These are phyloP conservation scores for Corythoichthys intestinalis DNA, from an alignment of 2,113 vertebrate genomes.

Conservation along the genomic window DNA sequence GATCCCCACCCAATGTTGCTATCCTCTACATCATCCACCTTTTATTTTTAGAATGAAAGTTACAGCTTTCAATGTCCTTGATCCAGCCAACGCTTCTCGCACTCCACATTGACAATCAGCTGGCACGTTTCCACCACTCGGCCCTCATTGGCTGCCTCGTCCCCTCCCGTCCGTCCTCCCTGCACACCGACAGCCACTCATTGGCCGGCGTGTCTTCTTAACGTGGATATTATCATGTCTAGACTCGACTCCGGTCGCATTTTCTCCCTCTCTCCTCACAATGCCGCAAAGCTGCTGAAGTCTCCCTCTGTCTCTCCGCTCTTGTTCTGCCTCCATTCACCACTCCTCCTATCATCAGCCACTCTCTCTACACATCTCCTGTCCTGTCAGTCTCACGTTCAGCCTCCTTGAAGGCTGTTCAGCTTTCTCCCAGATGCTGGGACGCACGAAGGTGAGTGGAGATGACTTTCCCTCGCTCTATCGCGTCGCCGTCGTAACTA, in stretches of 20 bases:
- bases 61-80: conserved; percentile 61
- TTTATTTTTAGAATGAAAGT: conserved; percentile 3
- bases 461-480: conserved; percentile 26
- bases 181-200: conserved; percentile 47
- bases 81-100: conserved; percentile 49
- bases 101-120: conserved; percentile 22
- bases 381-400: conserved; percentile 29
- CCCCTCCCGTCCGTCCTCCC: conserved; percentile 28
- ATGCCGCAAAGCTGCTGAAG: conserved; percentile 61
- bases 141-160: conserved; percentile 41
- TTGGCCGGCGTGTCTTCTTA: conserved; percentile 47
- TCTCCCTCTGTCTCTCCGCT: conserved; percentile 26
- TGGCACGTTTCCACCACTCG: conserved; percentile 16
- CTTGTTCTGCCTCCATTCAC: conserved; percentile 28
- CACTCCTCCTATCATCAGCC: conserved; percentile 32
- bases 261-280: conserved; percentile 29
- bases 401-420: background rate
- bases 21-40: background rate
- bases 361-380: conserved; percentile 22
- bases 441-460: conserved; percentile 63
- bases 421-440: conserved; percentile 39
- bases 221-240: conserved; percentile 59
- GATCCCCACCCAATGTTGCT: background rate
- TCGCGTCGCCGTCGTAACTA: conserved; percentile 31
- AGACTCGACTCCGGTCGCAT: conserved; percentile 38